A percentile compares a stretch with the other conserved stretches of the same genome.
These are phyloP conservation scores for Hipposideros larvatus DNA, from an alignment of 2,797 vertebrate genomes.

Conservation along the genomic window DNA sequence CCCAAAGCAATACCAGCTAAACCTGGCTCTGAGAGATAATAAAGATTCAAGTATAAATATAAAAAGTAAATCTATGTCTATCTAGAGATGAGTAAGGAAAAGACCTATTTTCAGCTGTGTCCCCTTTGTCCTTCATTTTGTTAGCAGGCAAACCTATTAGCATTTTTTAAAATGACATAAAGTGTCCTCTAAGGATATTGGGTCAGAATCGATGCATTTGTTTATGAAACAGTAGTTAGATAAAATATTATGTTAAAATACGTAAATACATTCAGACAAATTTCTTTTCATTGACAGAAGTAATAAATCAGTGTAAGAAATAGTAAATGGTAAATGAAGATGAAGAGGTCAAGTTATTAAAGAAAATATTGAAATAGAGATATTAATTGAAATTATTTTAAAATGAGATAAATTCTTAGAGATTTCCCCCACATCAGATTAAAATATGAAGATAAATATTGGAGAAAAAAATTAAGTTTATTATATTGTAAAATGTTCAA, in stretches of 20 bases:
- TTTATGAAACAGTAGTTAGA: neutral
- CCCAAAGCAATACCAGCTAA: neutral
- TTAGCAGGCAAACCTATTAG: neutral
- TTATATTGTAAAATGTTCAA: neutral
- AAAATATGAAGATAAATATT: neutral
- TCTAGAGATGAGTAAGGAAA: neutral
- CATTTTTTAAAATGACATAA: neutral
- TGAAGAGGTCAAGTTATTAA: neutral
- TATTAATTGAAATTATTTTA: constrained; percentile 49
- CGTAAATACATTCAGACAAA: neutral
- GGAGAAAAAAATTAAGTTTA: neutral
- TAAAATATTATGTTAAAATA: neutral
- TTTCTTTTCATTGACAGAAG: neutral
- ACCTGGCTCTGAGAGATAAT: neutral
- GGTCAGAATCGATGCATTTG: neutral
- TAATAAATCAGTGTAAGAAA: neutral
- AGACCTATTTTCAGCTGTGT: neutral
- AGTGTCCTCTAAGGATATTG: neutral
- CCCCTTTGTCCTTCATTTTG: neutral
- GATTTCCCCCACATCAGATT: neutral
- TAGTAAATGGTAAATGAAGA: neutral
- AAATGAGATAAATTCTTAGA: constrained; percentile 17
- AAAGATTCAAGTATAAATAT: neutral
- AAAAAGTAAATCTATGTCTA: neutral
- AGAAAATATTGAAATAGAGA: neutral